Conservation (phyloP, 2,797 vertebrate genomes). For the Tenualosa ilisha region DNA sequence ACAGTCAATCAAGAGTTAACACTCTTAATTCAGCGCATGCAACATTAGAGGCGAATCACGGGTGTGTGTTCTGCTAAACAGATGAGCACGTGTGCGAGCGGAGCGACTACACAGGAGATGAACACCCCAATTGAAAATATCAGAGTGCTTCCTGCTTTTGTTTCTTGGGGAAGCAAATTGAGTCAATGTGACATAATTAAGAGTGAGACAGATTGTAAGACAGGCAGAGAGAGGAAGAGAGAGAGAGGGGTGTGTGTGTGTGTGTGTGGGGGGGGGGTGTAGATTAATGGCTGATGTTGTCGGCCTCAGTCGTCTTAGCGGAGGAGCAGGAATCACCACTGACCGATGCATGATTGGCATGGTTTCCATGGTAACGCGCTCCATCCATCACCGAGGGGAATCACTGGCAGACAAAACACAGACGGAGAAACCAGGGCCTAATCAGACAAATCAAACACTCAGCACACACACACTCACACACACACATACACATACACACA, state of each 20-base stretch:
- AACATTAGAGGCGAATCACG: not conserved
- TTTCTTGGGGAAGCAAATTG: not conserved
- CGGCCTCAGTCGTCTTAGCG: not conserved
- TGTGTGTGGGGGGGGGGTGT: not conserved
- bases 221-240: not conserved
- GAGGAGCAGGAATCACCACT: not conserved
- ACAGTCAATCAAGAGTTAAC: no score
- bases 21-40: not conserved
- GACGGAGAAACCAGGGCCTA: slow-evolving; percentile 11
- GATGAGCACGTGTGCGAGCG: not conserved
- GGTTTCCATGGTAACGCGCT: not conserved
- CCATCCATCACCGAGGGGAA: slow-evolving; percentile 8
- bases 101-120: not conserved
- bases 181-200: not conserved
- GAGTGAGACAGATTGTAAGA: not conserved
- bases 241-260: not conserved
- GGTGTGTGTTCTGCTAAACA: not conserved
- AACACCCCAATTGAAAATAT: not conserved
- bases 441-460: slow-evolving; percentile 10
- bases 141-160: slow-evolving; percentile 2
- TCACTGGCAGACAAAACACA: slow-evolving; percentile 9
- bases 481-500: not conserved
- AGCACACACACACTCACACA: not conserved
- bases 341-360: slow-evolving; percentile 4
- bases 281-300: slow-evolving; percentile 10